Evolutionary conservation across 2,888 invertebrate species (phyloP), one percentile per base, ranked within the genome.

Genomic region (Erebia palarica): DNA sequence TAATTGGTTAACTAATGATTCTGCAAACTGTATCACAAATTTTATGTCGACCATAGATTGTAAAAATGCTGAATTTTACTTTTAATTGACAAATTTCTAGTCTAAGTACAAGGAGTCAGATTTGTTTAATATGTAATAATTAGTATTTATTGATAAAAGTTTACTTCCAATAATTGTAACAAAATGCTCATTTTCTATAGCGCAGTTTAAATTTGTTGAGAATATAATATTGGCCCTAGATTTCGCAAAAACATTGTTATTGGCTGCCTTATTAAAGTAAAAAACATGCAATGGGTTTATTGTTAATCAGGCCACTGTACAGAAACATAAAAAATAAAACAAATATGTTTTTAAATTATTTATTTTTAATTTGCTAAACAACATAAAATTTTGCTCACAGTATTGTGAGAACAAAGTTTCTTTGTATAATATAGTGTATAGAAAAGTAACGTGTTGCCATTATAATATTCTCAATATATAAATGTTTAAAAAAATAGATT

Each of bases 21-120:
- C n/a, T 51, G 8, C n/a, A 51, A 51, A n/a, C 51, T 51, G 51
- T 51, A 51, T 8, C 51, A 51, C 51, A n/a, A 2, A 55, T 55
- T 53, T 53, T 53, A 16, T 18, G 9, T 16, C 55, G 16, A 55
- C 18, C 18, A 18, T 55, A 18, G 9, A 55, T 18, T 18, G 11
- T 44, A 64, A 60, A 60, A 60, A 60, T 42, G 16, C 16, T 10
- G 14, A 42, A 44, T 60, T 60, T 27, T 27, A 59, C 59, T 59
- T 44, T 5, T 47, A 47, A 16, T 16, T 44, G 44, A 18, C 47
- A 47, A 47, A 14, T 49, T 49, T 63, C 63, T 63, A 63, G 63
- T 63, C 63, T 47, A 21, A 21, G 49, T 21, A 63, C 49, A 63
- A 47, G 44, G 61, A 61, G 60, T 60, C 60, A 58, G 57, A 58